phyloP scores from a whole-genome alignment of 2,797 vertebrate genomes.

The Falco novaeseelandiae region DNA sequence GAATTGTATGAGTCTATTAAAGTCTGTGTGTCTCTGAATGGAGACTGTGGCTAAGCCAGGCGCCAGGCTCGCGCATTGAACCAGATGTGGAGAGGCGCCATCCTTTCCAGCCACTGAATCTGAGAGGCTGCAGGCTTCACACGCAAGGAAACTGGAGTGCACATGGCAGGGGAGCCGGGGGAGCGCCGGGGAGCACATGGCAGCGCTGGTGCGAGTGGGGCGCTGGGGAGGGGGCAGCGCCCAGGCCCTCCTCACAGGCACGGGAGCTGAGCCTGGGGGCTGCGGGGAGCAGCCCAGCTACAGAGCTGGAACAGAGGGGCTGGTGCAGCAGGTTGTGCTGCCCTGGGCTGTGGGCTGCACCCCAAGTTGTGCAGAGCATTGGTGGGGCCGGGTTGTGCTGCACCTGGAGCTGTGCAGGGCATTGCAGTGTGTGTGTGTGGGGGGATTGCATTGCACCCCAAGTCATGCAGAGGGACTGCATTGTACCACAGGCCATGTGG shows the following conservation, averaged over 20 bases:
- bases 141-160: constrained; percentile 79
- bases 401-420: background rate
- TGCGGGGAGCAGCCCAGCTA: background rate
- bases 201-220: background rate
- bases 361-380: fast-evolving
- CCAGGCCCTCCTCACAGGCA: background rate
- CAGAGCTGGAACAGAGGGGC: background rate
- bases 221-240: background rate
- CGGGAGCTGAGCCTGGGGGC: background rate
- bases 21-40: constrained; percentile 76
- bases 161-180: constrained; percentile 72
- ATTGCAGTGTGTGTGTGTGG: fast-evolving
- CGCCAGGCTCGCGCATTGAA: constrained; percentile 82
- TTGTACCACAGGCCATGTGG: background rate
- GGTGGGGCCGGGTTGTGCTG: fast-evolving
- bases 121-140: constrained; percentile 71
- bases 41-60: constrained; percentile 82
- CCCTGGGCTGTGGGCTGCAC: background rate
- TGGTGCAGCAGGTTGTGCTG: fast-evolving
- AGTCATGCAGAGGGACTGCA: background rate
- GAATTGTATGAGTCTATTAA: constrained; percentile 74
- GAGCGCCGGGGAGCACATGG: constrained; percentile 44
- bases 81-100: constrained; percentile 85
- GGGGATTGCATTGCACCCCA: fast-evolving
- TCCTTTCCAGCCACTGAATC: constrained; percentile 74